Conservation (phyloP, 2,888 invertebrate genomes). For the Ichneumoninae sp. region DNA sequence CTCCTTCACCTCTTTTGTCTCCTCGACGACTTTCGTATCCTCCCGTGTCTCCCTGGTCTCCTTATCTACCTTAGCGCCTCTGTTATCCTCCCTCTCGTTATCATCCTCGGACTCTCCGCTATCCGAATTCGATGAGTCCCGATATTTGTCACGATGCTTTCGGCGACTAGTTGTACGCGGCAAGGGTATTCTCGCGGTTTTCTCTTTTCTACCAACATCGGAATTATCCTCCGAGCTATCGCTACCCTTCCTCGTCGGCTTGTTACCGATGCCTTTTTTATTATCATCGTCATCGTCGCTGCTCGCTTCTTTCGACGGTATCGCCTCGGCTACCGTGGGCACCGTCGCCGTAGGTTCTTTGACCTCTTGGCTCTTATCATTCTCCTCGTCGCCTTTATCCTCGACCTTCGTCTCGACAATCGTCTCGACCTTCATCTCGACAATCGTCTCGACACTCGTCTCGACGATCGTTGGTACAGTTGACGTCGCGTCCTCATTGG, state of each 20-base stretch:
- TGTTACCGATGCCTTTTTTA: conserved; percentile 32
- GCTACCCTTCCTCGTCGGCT: conserved; percentile 13
- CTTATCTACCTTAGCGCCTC: conserved; percentile 11
- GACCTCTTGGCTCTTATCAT: conserved; percentile 59
- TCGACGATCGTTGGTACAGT: background rate
- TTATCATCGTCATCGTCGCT: conserved; percentile 73
- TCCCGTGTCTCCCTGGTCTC: conserved; percentile 46
- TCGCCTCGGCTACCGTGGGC: conserved; percentile 74
- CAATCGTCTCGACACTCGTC: conserved; percentile 13
- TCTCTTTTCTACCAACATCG: conserved; percentile 48
- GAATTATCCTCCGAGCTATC: conserved; percentile 71
- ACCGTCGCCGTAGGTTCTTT: conserved; percentile 28
- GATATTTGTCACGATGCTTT: conserved; percentile 79
- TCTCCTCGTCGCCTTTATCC: conserved; percentile 61
- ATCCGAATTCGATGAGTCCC: conserved; percentile 81
- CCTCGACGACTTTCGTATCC: conserved; percentile 53
- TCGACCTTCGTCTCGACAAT: background rate
- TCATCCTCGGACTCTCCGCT: conserved; percentile 80
- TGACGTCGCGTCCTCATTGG: conserved; percentile 25
- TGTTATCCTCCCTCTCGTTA: conserved; percentile 57
- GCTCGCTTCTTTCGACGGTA: conserved; percentile 76
- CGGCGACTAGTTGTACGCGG: conserved; percentile 72
- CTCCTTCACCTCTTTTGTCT: conserved; percentile 67
- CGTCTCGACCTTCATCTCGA: conserved; percentile 12
- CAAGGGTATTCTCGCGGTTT: conserved; percentile 47